phyloP scores from a whole-genome alignment of 1,140 invertebrate genomes.

The Euura saliciscinereae region DNA sequence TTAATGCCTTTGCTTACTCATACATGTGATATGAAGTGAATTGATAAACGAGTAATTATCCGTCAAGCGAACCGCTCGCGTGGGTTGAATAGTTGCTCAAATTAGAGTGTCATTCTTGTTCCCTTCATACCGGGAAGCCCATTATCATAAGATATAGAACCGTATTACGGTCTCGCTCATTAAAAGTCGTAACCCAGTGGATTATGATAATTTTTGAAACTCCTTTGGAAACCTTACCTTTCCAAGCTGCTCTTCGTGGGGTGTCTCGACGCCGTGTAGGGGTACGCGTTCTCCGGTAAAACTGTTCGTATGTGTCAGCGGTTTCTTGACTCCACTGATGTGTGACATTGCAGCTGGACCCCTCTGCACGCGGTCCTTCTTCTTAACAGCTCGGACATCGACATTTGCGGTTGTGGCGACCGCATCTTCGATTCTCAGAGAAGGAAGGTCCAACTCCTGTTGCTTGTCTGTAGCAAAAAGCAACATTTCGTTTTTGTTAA shows the following conservation, averaged over 20 bases:
- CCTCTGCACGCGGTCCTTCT: slow-evolving; percentile 67
- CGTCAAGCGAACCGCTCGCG: too few species aligned
- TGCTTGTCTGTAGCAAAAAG: slow-evolving; percentile 81
- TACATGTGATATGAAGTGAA: too few species aligned
- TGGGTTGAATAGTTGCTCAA: too few species aligned
- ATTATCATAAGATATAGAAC: too few species aligned
- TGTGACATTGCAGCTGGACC: slow-evolving; percentile 81
- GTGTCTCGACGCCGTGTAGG: slow-evolving; percentile 89
- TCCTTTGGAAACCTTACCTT: slow-evolving; percentile 60
- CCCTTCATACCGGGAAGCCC: too few species aligned
- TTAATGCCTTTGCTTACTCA: too few species aligned
- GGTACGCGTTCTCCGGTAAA: slow-evolving; percentile 90
- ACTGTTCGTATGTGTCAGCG: slow-evolving; percentile 87
- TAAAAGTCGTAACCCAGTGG: too few species aligned
- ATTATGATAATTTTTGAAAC: slow-evolving; percentile 13
- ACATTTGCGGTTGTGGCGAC: slow-evolving; percentile 59
- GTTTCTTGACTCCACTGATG: slow-evolving; percentile 88
- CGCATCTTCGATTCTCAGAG: slow-evolving; percentile 79
- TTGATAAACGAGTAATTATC: too few species aligned
- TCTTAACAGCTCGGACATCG: slow-evolving; percentile 58
- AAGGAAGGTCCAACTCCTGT: slow-evolving; percentile 92
- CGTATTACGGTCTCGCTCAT: too few species aligned
- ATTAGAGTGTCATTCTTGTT: too few species aligned
- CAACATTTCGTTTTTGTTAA: background rate
- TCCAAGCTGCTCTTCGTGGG: slow-evolving; percentile 86